Conservation (phyloP, 2,797 vertebrate genomes). For the Peromyscus eremicus region DNA sequence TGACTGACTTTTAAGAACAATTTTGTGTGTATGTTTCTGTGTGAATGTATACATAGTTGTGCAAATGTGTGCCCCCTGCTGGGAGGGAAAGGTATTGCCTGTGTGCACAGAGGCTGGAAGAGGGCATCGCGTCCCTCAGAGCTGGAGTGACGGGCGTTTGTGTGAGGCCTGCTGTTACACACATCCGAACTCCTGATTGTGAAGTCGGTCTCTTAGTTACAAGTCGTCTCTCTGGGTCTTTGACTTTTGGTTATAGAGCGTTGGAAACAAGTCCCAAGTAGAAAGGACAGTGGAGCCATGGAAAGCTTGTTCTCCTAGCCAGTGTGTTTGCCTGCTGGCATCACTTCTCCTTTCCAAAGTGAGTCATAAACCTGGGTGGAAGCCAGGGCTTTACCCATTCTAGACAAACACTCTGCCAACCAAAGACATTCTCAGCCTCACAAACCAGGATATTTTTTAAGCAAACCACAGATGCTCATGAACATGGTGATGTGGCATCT, state of each 20-base stretch:
- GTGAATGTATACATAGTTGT: no score
- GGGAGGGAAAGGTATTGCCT: neutral
- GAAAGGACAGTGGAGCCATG: neutral
- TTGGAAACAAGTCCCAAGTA: neutral
- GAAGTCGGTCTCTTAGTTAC: neutral
- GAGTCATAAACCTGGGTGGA: no score
- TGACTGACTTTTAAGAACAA: neutral
- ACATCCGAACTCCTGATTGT: neutral
- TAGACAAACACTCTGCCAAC: neutral
- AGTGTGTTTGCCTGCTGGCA: neutral
- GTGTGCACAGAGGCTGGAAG: neutral
- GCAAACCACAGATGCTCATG: neutral
- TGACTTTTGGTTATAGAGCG: constrained; percentile 9
- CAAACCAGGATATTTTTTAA: neutral
- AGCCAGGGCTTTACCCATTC: neutral
- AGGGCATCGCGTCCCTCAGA: neutral
- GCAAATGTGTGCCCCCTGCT: neutral
- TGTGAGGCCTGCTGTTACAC: neutral
- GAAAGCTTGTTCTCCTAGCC: neutral
- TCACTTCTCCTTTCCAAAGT: neutral
- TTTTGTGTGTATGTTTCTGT: neutral
- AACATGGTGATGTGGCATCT: neutral
- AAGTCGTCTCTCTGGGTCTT: no score
- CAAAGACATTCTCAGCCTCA: neutral
- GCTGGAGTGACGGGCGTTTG: no score